Evolutionary conservation across 2,888 invertebrate genomes (phyloP), one percentile per base, ranked within the genome.

Genomic region (Drosophila bunnanda): DNA sequence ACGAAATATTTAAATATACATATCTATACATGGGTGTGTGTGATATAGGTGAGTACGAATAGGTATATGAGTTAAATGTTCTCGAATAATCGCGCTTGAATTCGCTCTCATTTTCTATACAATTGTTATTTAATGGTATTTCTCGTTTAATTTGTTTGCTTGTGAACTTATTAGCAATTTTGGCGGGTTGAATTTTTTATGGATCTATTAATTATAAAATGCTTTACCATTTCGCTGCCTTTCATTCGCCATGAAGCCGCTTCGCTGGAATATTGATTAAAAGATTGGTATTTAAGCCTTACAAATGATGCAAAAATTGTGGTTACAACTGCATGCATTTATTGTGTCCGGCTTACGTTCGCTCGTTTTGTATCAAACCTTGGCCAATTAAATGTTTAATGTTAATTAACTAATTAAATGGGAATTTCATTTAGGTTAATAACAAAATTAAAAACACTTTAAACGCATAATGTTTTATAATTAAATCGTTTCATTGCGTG

Each of bases 171-270:
- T 75, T 53, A 76, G 64, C 76, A 66, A 70, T 77, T 79, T 85
- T 85, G 85, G 85, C 85, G 88, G 85, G 85, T 77, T 84, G 76
- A 81, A 79, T 69, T 82, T 87, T 68, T 56, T 44, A 50, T 62
- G 44, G 61, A 43, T 69, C 36, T 73, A 41, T 78, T 55, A 62
- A 68, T 72, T 64, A 56, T 64, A 57, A 32, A 57, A 64, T 74
- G 66, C 57, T 59, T 66, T 73, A 36, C 72, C 36, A 43, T 58
- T 53, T 50, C n/a, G 38, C 38, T n/a, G 28, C 25, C 32, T n/a
- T 57, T 54, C 22, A 30, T 61, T 54, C 48, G 53, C 70, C 25
- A 25, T 25, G 25, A 25, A 25, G 25, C 25, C 25, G 25, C 25
- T 25, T 25, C 48, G 53, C 70, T 66, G 75, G 58, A 60, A 64